Percentiles rank a stretch among this genome's conserved stretches.
phyloP scores from a whole-genome alignment of 2,113 vertebrate species.

The Corvus moneduloides region DNA sequence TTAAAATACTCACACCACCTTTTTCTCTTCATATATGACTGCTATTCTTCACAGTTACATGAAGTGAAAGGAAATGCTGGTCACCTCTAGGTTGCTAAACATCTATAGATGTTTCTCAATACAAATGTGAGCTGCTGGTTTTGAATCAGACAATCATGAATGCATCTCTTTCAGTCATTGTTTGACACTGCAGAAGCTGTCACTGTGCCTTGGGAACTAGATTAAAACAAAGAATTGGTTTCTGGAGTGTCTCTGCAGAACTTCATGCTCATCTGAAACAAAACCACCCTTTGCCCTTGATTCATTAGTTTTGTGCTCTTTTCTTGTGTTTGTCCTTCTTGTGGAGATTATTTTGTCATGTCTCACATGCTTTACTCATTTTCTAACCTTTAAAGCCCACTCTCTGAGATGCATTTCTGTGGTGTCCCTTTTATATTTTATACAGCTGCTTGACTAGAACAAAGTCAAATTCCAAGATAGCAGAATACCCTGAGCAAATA shows the following conservation, averaged over 20 bases:
- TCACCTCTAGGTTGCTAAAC: not conserved
- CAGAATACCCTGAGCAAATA: not conserved
- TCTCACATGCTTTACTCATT: not conserved
- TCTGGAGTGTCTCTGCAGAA: not conserved
- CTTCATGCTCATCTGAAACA: not conserved
- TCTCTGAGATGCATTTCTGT: not conserved
- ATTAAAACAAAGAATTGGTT: not conserved
- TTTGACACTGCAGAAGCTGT: not conserved
- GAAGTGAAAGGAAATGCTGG: not conserved
- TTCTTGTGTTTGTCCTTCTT: not conserved
- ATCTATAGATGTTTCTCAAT: not conserved
- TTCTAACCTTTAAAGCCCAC: not conserved
- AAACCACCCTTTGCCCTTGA: not conserved
- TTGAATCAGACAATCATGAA: not conserved
- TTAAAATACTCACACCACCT: not conserved
- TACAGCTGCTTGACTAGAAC: not conserved
- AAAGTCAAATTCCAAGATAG: not conserved
- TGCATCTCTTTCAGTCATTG: not conserved
- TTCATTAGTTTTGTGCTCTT: not conserved
- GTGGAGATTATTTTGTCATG: not conserved
- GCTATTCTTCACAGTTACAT: accelerated
- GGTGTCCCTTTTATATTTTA: not conserved
- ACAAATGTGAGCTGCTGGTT: not conserved
- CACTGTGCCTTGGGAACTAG: not conserved
- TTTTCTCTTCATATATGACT: not conserved